Conservation (phyloP, 37 sponge, comb jelly and placozoan genomes). For the Geodia barretti region DNA sequence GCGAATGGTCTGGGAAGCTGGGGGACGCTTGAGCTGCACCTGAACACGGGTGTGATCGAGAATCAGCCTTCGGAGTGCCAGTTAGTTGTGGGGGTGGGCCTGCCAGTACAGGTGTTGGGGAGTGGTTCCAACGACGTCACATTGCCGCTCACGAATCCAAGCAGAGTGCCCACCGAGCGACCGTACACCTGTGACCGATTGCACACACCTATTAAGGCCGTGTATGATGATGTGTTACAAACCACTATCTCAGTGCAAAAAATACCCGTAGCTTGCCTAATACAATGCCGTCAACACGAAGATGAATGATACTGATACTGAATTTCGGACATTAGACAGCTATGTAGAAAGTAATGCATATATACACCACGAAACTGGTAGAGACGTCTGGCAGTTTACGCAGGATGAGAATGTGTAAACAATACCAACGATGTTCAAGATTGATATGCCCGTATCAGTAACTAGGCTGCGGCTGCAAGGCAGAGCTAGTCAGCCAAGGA, state of each 20-base stretch:
- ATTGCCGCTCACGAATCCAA: neutral
- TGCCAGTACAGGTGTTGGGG: slow-evolving; percentile 17
- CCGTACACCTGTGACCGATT: slow-evolving; percentile 28
- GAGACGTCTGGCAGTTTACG: too few species aligned
- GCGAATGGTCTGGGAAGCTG: slow-evolving; percentile 35
- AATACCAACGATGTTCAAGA: neutral
- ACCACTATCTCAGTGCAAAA: slow-evolving; percentile 15
- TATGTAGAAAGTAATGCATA: too few species aligned
- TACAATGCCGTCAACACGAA: slow-evolving; percentile 1
- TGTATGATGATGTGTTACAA: slow-evolving; percentile 25
- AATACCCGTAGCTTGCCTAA: slow-evolving; percentile 17
- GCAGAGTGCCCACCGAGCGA: slow-evolving; percentile 8
- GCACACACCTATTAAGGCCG: slow-evolving; percentile 6
- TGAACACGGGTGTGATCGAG: neutral
- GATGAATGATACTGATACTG: neutral
- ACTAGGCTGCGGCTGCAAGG: slow-evolving; percentile 29
- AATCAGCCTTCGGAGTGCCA: slow-evolving; percentile 5
- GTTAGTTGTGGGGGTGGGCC: neutral
- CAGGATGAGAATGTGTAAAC: slow-evolving; percentile 5
- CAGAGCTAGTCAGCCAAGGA: slow-evolving; percentile 15
- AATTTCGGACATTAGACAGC: too few species aligned
- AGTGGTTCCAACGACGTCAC: neutral
- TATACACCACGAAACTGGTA: too few species aligned
- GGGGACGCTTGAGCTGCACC: slow-evolving; percentile 3
- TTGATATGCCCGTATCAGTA: slow-evolving; percentile 19